Evolutionary conservation across 2,888 invertebrate species (phyloP).

Genomic region (Hypena proboscidalis): DNA sequence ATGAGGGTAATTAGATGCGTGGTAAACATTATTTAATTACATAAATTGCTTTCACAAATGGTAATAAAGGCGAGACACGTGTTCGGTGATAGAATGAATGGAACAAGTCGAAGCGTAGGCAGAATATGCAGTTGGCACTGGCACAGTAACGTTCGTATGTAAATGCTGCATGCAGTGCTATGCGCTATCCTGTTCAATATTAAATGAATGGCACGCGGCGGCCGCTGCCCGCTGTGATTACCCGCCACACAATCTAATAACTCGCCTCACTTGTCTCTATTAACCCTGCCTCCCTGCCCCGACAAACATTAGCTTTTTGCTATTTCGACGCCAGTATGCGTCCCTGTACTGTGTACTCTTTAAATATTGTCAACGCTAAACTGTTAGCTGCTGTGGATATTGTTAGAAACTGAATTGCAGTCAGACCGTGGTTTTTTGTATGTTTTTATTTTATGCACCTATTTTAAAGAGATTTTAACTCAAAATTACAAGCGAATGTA

Average conservation of each 20-base stretch:
- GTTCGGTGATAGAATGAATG: slow-evolving; percentile 16
- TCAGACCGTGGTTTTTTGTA: no score
- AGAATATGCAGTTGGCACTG: slow-evolving; percentile 32
- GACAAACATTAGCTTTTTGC: slow-evolving; percentile 18
- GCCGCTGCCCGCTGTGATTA: slow-evolving; percentile 60
- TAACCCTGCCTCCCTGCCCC: slow-evolving; percentile 34
- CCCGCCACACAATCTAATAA: slow-evolving; percentile 57
- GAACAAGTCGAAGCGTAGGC: slow-evolving; percentile 25
- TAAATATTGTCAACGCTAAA: no score
- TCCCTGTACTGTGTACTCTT: background rate
- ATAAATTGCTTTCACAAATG: slow-evolving; percentile 17
- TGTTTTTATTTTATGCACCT: no score
- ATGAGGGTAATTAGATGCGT: background rate
- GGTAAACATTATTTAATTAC: background rate
- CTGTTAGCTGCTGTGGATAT: background rate
- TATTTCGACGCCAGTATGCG: slow-evolving; percentile 8
- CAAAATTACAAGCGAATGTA: no score
- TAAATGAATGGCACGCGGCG: slow-evolving; percentile 64
- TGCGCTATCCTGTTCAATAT: slow-evolving; percentile 68
- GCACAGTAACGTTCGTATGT: slow-evolving; percentile 30
- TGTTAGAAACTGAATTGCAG: slow-evolving; percentile 1
- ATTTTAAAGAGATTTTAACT: no score
- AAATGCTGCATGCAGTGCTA: slow-evolving; percentile 49
- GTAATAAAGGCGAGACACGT: slow-evolving; percentile 10
- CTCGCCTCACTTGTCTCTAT: slow-evolving; percentile 54